A percentile compares a stretch with the other conserved stretches of the same genome.
phyloP scores from a whole-genome alignment of 2,888 invertebrate species.

The Drosophila kanekoi region DNA sequence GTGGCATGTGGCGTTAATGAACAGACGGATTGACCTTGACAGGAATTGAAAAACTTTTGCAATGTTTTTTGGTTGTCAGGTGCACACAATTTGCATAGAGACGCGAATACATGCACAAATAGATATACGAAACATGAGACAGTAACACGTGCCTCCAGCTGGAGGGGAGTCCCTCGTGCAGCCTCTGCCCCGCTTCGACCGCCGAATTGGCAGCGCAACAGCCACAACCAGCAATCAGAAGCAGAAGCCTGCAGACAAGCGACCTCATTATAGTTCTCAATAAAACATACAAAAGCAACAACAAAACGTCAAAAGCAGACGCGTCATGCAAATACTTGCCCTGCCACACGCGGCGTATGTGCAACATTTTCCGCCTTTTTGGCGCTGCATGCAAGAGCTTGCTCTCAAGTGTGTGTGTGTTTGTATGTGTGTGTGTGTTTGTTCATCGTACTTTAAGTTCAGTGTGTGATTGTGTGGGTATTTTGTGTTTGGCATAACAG shows the following conservation, averaged over 20 bases:
- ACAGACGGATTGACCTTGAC: slow-evolving; percentile 64
- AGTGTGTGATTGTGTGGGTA: slow-evolving; percentile 27
- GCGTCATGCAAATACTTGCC: slow-evolving; percentile 24
- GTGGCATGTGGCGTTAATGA: slow-evolving; percentile 63
- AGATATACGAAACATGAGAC: slow-evolving; percentile 6
- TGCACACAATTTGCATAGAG: slow-evolving; percentile 44
- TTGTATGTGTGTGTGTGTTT: slow-evolving; percentile 15
- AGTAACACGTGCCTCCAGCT: slow-evolving; percentile 31
- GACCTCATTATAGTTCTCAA: slow-evolving; percentile 70
- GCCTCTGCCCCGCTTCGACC: slow-evolving; percentile 33
- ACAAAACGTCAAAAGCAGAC: background rate
- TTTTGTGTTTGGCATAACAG: slow-evolving; percentile 10
- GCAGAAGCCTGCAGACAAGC: slow-evolving; percentile 39
- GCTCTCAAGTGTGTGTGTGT: background rate
- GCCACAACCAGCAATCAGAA: slow-evolving; percentile 24
- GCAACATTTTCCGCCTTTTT: slow-evolving; percentile 51
- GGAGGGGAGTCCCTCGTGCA: slow-evolving; percentile 19
- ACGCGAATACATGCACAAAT: slow-evolving; percentile 13
- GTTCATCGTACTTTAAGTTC: slow-evolving; percentile 37
- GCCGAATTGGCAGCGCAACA: slow-evolving; percentile 53
- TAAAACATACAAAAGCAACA: slow-evolving; percentile 7
- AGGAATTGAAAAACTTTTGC: slow-evolving; percentile 46
- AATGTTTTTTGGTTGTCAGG: slow-evolving; percentile 35
- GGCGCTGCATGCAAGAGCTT: slow-evolving; percentile 18
- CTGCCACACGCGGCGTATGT: slow-evolving; percentile 51